Evolutionary conservation across 2,113 vertebrate genomes (phyloP).

Genomic region (Nipponia nippon): DNA sequence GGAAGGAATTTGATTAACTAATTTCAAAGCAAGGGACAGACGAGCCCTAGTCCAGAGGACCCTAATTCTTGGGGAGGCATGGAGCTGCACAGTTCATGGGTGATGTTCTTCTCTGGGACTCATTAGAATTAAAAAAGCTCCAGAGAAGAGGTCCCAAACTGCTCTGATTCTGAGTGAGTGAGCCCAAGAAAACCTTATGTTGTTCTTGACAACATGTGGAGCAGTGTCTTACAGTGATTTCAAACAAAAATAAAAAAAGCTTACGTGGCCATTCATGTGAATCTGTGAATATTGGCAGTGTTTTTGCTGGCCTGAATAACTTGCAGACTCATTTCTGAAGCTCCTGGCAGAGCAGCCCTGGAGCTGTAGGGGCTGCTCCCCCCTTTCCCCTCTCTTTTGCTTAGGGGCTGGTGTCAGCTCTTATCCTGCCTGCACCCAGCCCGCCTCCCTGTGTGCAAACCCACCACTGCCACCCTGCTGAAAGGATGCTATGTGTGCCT

Average conservation of each 20-base stretch:
- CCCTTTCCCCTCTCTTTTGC: fast-evolving
- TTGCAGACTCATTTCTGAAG: not conserved
- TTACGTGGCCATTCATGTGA: not conserved
- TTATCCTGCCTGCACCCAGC: not conserved
- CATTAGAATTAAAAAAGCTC: not conserved
- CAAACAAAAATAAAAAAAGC: not conserved
- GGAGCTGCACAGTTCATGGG: not conserved
- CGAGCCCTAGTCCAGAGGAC: not conserved
- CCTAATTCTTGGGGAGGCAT: not conserved
- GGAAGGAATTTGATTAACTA: not conserved
- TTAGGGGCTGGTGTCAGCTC: not conserved
- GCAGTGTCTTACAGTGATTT: not conserved
- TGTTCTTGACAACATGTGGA: not conserved
- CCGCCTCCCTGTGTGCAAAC: fast-evolving
- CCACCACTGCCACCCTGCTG: fast-evolving
- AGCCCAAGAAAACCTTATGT: not conserved
- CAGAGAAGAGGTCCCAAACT: not conserved
- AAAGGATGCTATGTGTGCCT: not conserved
- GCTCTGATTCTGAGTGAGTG: not conserved
- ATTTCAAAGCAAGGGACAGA: not conserved
- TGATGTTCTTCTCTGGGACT: not conserved
- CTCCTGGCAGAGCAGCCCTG: not conserved
- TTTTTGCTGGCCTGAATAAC: not conserved
- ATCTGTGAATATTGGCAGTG: not conserved
- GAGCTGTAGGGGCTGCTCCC: fast-evolving